These are phyloP conservation scores for Stictonetta naevosa DNA, from an alignment of 2,113 vertebrate genomes.

Conservation along the genomic window DNA sequence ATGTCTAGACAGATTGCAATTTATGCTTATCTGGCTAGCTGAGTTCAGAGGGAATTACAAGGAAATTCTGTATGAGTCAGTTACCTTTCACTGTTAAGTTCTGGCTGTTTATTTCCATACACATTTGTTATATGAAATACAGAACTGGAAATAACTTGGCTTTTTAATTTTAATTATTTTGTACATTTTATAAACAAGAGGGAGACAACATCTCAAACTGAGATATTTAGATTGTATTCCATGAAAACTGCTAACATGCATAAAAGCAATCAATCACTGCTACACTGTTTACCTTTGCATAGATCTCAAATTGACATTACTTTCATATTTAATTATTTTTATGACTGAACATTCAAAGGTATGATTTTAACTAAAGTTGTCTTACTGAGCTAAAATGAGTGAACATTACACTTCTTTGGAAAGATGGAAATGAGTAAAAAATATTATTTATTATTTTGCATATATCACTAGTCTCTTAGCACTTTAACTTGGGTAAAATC, in stretches of 20 bases:
- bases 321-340: not conserved
- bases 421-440: not conserved
- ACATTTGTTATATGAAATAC: not conserved
- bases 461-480: not conserved
- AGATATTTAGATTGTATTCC: conserved; percentile 4
- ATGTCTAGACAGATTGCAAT: not conserved
- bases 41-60: conserved; percentile 7
- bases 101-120: not conserved
- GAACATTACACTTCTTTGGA: not conserved
- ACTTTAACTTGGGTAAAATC: not conserved
- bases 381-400: not conserved
- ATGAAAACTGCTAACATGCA: not conserved
- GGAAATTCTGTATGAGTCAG: not conserved
- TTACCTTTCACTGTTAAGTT: not conserved
- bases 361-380: not conserved
- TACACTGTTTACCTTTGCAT: not conserved
- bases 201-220: not conserved
- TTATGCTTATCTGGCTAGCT: conserved; percentile 5
- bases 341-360: not conserved
- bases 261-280: not conserved
- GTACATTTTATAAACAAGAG: not conserved
- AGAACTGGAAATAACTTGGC: not conserved
- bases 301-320: not conserved
- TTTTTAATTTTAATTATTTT: not conserved
- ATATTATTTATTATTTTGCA: not conserved